A percentile compares a stretch with the other conserved stretches of the same genome.
These are phyloP conservation scores for Arenaria interpres DNA, from an alignment of 2,113 vertebrate genomes.

Conservation along the genomic window DNA sequence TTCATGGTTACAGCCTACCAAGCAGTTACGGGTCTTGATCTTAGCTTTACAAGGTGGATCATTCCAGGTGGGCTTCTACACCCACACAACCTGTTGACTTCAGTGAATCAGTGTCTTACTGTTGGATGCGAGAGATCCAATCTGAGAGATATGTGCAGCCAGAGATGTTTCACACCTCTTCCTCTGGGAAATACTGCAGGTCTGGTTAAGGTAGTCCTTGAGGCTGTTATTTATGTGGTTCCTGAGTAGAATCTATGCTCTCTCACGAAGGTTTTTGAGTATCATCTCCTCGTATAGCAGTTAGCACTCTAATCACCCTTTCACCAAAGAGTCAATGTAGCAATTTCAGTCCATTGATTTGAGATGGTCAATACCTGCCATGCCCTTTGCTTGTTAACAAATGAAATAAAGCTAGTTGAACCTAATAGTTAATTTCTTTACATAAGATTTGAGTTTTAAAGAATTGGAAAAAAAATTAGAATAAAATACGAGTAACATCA, in stretches of 20 bases:
- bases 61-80: not conserved
- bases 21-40: slow-evolving; percentile 35
- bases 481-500: not conserved
- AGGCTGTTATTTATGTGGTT: slow-evolving; percentile 5
- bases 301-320: slow-evolving; percentile 25
- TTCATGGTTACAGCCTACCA: not conserved
- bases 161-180: not conserved
- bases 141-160: not conserved
- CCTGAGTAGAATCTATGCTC: not conserved
- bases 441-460: slow-evolving; percentile 12
- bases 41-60: slow-evolving; percentile 28
- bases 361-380: not conserved
- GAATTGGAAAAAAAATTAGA: slow-evolving; percentile 28
- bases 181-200: not conserved
- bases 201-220: not conserved
- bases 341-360: slow-evolving; percentile 45
- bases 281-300: not conserved
- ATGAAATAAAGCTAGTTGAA: slow-evolving; percentile 43
- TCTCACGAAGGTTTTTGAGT: not conserved
- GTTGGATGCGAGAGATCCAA: not conserved
- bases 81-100: not conserved
- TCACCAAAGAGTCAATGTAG: slow-evolving; percentile 51
- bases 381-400: slow-evolving; percentile 30
- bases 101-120: not conserved
- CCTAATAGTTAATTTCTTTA: slow-evolving; percentile 38